Evolutionary conservation across 2,888 invertebrate species (phyloP).

Genomic region (Adelphocoris suturalis): DNA sequence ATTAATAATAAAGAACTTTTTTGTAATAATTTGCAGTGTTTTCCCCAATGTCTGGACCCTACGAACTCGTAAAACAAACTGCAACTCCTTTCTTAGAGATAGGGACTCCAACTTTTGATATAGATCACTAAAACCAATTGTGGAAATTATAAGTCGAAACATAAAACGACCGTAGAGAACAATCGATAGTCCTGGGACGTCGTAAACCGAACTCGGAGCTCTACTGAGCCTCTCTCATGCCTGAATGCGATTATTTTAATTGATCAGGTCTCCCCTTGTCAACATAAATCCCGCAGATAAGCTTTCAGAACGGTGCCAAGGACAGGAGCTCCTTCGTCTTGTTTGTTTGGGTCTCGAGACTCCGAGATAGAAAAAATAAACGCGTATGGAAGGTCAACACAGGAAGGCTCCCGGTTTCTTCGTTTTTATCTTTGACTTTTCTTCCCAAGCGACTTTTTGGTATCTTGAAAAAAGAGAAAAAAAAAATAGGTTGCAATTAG

Average conservation of each 20-base stretch:
- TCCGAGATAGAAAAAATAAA: slow-evolving; percentile 42
- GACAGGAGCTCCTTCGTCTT: slow-evolving; percentile 22
- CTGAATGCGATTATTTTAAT: slow-evolving; percentile 39
- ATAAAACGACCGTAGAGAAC: not conserved
- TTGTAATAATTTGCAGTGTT: too few relatives aligned
- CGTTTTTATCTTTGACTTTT: not conserved
- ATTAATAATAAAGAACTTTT: too few relatives aligned
- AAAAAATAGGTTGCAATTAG: slow-evolving; percentile 28
- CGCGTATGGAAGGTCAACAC: slow-evolving; percentile 20
- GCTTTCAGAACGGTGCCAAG: slow-evolving; percentile 30
- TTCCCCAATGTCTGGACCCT: too few relatives aligned
- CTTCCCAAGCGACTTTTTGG: slow-evolving; percentile 1
- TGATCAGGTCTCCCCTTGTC: slow-evolving; percentile 38
- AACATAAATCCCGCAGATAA: slow-evolving; percentile 29
- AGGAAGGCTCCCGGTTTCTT: slow-evolving; percentile 22
- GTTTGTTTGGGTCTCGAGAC: slow-evolving; percentile 41
- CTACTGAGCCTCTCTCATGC: not conserved
- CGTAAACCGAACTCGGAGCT: not conserved
- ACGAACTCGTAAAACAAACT: too few relatives aligned
- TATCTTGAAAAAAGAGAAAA: not conserved
- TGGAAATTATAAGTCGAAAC: too few relatives aligned
- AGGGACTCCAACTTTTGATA: too few relatives aligned
- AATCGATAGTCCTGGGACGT: not conserved
- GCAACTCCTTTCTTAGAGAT: too few relatives aligned
- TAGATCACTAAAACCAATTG: too few relatives aligned